Evolutionary conservation across 2,797 vertebrate genomes (phyloP).

Genomic region (Channallabes apus): DNA sequence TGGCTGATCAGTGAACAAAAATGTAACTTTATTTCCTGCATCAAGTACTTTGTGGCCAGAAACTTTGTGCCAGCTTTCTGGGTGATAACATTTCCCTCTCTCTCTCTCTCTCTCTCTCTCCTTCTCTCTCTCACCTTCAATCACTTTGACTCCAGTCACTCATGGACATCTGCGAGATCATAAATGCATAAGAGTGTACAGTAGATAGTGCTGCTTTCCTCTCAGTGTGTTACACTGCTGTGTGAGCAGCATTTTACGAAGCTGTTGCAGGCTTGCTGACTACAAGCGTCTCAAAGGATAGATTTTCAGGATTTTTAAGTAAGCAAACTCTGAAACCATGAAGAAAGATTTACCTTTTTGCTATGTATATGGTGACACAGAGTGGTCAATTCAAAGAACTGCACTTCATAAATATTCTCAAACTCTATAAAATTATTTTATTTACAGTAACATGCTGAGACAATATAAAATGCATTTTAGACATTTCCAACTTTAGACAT

Average conservation of each 20-base stretch:
- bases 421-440: conserved; percentile 5
- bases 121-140: neutral
- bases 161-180: neutral
- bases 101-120: too few relatives aligned
- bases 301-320: neutral
- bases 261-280: neutral
- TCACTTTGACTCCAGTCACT: neutral
- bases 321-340: neutral
- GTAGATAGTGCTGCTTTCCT: neutral
- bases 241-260: neutral
- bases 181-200: neutral
- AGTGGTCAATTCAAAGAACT: conserved; percentile 22
- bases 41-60: neutral
- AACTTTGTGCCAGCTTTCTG: neutral
- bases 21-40: neutral
- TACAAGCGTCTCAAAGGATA: neutral
- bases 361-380: conserved; percentile 18
- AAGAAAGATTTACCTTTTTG: neutral
- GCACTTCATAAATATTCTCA: neutral
- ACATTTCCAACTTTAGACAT: neutral
- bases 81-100: neutral
- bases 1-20: neutral
- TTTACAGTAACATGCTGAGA: conserved; percentile 1
- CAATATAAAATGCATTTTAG: neutral
- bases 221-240: neutral